Percentiles rank a stretch among this genome's conserved stretches.
These are phyloP conservation scores for Halichoerus grypus DNA, from an alignment of 2,113 vertebrate genomes.

Conservation along the genomic window DNA sequence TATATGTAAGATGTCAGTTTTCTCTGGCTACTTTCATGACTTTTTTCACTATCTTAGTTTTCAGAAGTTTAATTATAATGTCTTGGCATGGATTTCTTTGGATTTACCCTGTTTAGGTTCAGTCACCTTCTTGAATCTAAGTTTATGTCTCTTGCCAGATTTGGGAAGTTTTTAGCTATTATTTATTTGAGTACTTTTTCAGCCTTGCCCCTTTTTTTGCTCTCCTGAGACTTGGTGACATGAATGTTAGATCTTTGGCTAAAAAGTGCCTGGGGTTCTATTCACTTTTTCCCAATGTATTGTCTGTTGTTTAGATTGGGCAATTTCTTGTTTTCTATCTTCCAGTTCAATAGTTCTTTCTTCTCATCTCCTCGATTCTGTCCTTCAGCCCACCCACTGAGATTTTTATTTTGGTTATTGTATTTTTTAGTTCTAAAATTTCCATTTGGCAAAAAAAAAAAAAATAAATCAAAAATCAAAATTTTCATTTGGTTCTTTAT, in stretches of 20 bases:
- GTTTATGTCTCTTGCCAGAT: not conserved
- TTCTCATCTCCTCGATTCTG: not conserved
- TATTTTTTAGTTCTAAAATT: not conserved
- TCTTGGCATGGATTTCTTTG: not conserved
- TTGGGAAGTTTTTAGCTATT: not conserved
- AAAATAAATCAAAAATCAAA: not conserved
- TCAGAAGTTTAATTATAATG: not conserved
- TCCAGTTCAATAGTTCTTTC: not conserved
- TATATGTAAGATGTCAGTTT: not conserved
- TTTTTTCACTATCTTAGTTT: not conserved
- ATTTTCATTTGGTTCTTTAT: not conserved
- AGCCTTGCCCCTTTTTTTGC: not conserved
- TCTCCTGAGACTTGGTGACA: not conserved
- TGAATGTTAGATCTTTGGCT: not conserved
- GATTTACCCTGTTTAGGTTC: not conserved
- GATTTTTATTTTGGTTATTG: not conserved
- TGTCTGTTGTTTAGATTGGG: not conserved
- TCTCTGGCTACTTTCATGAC: not conserved
- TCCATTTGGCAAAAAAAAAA: not conserved
- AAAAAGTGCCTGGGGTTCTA: not conserved
- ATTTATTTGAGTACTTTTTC: not conserved
- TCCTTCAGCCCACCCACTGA: not conserved
- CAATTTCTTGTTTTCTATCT: not conserved
- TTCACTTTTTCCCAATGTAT: not conserved
- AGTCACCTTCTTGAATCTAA: not conserved